These are phyloP conservation scores for Atta colombica DNA, from an alignment of 1,140 invertebrate species.

Conservation along the genomic window DNA sequence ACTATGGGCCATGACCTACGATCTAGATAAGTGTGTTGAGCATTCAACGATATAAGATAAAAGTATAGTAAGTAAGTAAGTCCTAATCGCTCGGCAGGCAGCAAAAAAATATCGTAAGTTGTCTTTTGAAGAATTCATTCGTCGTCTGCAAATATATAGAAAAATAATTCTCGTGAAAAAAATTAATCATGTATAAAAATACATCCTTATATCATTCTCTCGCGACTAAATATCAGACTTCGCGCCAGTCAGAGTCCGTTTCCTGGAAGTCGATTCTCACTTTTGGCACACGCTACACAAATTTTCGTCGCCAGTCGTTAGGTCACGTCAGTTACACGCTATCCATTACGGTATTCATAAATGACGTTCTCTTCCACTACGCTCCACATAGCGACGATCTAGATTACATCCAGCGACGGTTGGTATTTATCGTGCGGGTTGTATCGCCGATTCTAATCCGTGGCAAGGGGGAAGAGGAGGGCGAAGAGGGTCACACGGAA, in stretches of 20 bases:
- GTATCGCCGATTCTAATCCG: constrained; percentile 61
- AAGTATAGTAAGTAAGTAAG: background rate
- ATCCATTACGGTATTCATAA: constrained; percentile 58
- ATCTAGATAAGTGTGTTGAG: constrained; percentile 20
- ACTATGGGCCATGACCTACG: constrained; percentile 42
- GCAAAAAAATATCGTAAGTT: background rate
- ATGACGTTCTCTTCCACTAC: constrained; percentile 60
- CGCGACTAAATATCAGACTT: background rate
- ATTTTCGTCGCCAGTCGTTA: constrained; percentile 49
- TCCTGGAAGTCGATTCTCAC: background rate
- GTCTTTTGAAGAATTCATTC: background rate
- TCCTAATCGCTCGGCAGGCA: background rate
- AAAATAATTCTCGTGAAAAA: background rate
- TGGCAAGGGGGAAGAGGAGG: constrained; percentile 30
- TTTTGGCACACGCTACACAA: constrained; percentile 21
- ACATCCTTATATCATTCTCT: background rate
- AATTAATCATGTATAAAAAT: background rate
- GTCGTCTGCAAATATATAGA: no score
- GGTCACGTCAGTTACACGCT: constrained; percentile 59
- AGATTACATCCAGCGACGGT: constrained; percentile 56
- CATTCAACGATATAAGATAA: constrained; percentile 5
- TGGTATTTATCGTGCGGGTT: constrained; percentile 59
- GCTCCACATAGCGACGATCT: constrained; percentile 58
- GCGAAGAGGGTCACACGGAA: constrained; percentile 7
- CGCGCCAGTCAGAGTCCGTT: background rate